These are phyloP conservation scores for Oryzias melastigma DNA, from an alignment of 2,113 vertebrate species.

Conservation along the genomic window DNA sequence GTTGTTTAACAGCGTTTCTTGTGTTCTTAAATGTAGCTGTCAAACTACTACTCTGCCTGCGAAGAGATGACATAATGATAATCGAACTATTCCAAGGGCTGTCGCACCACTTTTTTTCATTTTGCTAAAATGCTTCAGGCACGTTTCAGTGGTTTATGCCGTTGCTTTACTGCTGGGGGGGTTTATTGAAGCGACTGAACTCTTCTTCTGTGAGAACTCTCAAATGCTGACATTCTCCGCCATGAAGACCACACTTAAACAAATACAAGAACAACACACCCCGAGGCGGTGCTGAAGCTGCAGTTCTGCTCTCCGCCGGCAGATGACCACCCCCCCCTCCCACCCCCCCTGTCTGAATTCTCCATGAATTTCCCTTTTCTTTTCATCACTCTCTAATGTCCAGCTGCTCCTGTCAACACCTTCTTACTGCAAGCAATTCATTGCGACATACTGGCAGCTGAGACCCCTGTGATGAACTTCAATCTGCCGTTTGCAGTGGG, in stretches of 20 bases:
- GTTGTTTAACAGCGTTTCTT: slow-evolving; percentile 39
- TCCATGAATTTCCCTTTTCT: slow-evolving; percentile 88
- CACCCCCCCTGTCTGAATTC: slow-evolving; percentile 83
- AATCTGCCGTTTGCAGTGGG: slow-evolving; percentile 83
- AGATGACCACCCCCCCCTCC: slow-evolving; percentile 61
- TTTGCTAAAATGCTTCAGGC: slow-evolving; percentile 45
- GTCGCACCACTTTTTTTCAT: neutral
- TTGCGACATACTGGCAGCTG: slow-evolving; percentile 91
- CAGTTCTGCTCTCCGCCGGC: slow-evolving; percentile 68
- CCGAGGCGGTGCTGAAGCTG: slow-evolving; percentile 53
- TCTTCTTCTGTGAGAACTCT: slow-evolving; percentile 19
- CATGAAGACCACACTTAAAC: slow-evolving; percentile 36
- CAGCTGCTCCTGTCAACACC: slow-evolving; percentile 99
- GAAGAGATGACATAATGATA: slow-evolving; percentile 21
- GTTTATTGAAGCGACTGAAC: slow-evolving; percentile 33
- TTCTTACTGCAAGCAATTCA: slow-evolving; percentile 93
- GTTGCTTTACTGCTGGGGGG: too few relatives aligned
- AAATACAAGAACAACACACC: slow-evolving; percentile 29
- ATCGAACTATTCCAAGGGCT: slow-evolving; percentile 1
- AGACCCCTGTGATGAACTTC: slow-evolving; percentile 89
- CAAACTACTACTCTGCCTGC: too few relatives aligned
- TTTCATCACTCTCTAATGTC: slow-evolving; percentile 92
- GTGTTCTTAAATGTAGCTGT: slow-evolving; percentile 14
- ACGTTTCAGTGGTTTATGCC: neutral
- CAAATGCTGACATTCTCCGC: slow-evolving; percentile 20